A percentile compares a stretch with the other conserved stretches of the same genome.
Evolutionary conservation across 2,113 vertebrate species (phyloP).

Genomic region (Serilophus lunatus): DNA sequence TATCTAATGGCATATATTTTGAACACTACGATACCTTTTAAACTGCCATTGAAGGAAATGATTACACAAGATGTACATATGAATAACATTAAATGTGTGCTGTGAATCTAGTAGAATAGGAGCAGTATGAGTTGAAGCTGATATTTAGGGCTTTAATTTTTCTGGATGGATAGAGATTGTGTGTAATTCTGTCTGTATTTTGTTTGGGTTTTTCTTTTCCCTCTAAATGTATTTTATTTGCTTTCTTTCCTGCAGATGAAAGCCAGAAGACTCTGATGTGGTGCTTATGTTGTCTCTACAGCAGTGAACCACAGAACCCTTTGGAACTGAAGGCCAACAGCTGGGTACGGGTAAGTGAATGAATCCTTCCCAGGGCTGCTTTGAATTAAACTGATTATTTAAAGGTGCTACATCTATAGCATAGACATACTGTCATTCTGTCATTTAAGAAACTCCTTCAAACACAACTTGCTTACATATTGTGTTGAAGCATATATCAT

Average conservation of each 20-base stretch:
- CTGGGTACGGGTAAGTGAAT: slow-evolving; percentile 83
- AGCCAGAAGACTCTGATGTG: slow-evolving; percentile 80
- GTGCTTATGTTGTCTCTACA: slow-evolving; percentile 87
- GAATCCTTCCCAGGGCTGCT: slow-evolving; percentile 21
- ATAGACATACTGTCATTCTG: not conserved
- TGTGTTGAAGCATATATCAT: not conserved
- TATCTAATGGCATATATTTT: not conserved
- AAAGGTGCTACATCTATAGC: slow-evolving; percentile 10
- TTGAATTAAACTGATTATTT: slow-evolving; percentile 53
- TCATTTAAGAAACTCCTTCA: slow-evolving; percentile 24
- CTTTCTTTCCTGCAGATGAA: slow-evolving; percentile 74
- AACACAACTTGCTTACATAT: not conserved
- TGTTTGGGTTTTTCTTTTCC: not conserved
- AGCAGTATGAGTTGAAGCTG: not conserved
- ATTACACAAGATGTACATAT: not conserved
- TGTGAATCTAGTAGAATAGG: not conserved
- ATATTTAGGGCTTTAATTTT: not conserved
- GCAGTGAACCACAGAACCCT: slow-evolving; percentile 79
- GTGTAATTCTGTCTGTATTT: not conserved
- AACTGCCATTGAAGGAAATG: not conserved
- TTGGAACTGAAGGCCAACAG: slow-evolving; percentile 85
- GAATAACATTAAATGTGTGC: not conserved
- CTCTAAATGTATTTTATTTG: slow-evolving; percentile 11
- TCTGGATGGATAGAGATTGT: not conserved
- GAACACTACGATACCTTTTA: not conserved